Evolutionary conservation across 2,888 invertebrate genomes (phyloP).

Genomic region (Hipparchia semele): DNA sequence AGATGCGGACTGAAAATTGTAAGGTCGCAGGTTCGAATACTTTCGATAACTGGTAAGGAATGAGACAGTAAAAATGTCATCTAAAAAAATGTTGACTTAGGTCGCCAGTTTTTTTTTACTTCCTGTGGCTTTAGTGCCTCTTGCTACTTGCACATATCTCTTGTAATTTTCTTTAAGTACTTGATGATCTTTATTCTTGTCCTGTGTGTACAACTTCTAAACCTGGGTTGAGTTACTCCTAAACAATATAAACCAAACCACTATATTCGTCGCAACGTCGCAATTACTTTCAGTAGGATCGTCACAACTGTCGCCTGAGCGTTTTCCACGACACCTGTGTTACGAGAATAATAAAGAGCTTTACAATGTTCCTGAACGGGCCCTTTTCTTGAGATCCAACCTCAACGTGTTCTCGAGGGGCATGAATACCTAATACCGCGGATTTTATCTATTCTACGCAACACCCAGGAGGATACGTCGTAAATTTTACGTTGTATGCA

Average conservation of each 20-base stretch:
- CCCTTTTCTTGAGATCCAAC: conserved; percentile 78
- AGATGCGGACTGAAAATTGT: too few species aligned
- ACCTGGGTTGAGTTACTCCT: too few species aligned
- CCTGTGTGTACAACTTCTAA: too few species aligned
- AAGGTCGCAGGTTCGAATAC: too few species aligned
- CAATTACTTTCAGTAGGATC: background rate
- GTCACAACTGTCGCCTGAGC: conserved; percentile 12
- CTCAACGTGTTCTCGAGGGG: conserved; percentile 81
- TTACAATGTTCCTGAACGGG: conserved; percentile 13
- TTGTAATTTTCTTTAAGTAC: too few species aligned
- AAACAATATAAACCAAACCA: background rate
- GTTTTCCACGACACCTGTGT: background rate
- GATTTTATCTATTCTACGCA: conserved; percentile 75
- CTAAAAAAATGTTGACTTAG: too few species aligned
- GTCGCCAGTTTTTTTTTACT: too few species aligned
- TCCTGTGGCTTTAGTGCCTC: too few species aligned
- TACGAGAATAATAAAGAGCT: conserved; percentile 10
- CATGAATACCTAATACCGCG: conserved; percentile 80
- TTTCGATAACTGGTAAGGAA: too few species aligned
- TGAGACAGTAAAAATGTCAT: too few species aligned
- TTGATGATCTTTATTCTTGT: too few species aligned
- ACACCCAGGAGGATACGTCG: conserved; percentile 64
- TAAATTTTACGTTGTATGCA: conserved; percentile 66
- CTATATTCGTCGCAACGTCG: background rate
- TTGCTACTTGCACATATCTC: too few species aligned